Evolutionary conservation across 2,797 vertebrate species (phyloP), one percentile per base, ranked within the genome.

Genomic region (Enteromius mattozi): DNA sequence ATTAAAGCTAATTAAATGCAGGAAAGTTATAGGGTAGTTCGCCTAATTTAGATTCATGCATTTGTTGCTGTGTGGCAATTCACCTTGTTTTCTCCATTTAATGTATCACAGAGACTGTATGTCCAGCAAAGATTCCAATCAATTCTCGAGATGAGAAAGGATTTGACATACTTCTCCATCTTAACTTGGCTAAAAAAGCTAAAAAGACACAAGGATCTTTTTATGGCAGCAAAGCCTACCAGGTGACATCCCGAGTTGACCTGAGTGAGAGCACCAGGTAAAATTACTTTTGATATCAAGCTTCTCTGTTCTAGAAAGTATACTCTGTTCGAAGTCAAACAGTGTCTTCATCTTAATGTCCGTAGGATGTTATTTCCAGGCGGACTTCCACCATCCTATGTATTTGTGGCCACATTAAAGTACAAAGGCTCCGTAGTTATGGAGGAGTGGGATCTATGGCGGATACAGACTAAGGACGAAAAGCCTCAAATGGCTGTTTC

Each of bases 371-470:
- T 99, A 87, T 99, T 99, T 89, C 98, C 98, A 77, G 98, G 98
- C 91, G 98, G 98, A 54, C 95, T 99, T 81, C 98, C 98, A 85
- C 98, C 98, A 63, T 99, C 98, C 1, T 99, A 99, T 81, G 97
- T 99, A 9, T 99, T 99, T 90, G 97, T 99, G 88, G 96, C 98
- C 85, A 99, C 98, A 1, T 92, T 98, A 92, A 96, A 96, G 91
- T 99, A 99, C 93, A 97, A 97, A 91, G 96, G 95, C 61, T 94
- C 94, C 0, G 91, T 95, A 80, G 51, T 94, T 2, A 95, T 92
- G 80, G 99, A 99, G 90, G 94, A 96, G 0, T 99, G 98, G 98
- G 97, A 99, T 91, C 93, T 99, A 82, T 99, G 98, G 98, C 95
- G 98, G 90, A 95, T 99, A 91, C 93, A 98, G 91, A 96, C 96